phyloP scores from a whole-genome alignment of 2,113 vertebrate species.

The Cyrtonyx montezumae region DNA sequence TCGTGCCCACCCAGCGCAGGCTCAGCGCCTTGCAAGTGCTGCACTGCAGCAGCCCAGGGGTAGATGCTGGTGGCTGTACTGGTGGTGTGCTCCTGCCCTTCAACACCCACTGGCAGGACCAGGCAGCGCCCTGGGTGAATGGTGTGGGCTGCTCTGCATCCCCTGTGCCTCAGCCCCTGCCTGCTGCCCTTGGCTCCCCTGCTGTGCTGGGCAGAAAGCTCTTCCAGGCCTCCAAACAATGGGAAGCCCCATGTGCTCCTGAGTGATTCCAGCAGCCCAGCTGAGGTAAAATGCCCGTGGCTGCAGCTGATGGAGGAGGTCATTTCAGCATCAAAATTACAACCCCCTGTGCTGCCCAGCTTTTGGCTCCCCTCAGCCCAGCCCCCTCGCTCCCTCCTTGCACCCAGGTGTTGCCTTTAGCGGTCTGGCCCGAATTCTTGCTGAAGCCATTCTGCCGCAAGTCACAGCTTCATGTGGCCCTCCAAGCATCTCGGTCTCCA shows the following conservation, averaged over 20 bases:
- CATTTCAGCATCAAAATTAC: constrained; percentile 15
- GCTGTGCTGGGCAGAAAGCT: background rate
- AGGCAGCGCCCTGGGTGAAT: background rate
- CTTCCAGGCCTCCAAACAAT: background rate
- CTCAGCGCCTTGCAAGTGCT: background rate
- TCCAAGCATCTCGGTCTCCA: background rate
- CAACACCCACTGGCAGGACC: too few relatives aligned
- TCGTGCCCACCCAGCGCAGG: background rate
- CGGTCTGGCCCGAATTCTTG: background rate
- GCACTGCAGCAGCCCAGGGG: background rate
- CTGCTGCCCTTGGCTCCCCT: background rate
- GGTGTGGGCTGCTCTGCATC: background rate
- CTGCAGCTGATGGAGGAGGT: background rate
- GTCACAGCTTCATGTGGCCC: constrained; percentile 5
- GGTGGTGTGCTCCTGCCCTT: background rate
- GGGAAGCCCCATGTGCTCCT: background rate
- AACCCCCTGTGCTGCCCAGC: background rate
- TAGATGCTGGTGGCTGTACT: background rate
- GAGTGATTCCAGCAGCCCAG: background rate
- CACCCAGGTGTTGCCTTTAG: background rate
- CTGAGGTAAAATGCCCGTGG: background rate
- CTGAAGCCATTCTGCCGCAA: background rate
- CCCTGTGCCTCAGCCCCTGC: background rate
- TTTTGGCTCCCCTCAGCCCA: background rate
- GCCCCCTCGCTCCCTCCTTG: background rate